phyloP scores from a whole-genome alignment of 2,797 vertebrate species.

The Alfaro cultratus region DNA sequence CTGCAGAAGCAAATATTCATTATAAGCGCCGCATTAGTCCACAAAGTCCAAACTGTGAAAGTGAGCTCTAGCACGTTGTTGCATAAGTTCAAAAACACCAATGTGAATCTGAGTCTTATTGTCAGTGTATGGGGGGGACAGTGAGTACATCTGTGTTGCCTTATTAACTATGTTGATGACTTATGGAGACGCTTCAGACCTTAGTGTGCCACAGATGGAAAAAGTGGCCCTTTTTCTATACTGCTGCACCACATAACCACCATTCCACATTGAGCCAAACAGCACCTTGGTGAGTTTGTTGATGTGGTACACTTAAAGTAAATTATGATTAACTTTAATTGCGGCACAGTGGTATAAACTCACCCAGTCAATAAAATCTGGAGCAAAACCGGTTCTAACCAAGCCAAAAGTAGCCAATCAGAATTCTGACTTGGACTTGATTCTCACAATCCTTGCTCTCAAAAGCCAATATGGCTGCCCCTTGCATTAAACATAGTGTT shows the following conservation, averaged over 20 bases:
- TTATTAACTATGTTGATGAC: background rate
- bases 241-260: background rate
- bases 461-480: background rate
- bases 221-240: background rate
- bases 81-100: conserved; percentile 2
- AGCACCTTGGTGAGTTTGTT: background rate
- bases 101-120: background rate
- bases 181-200: background rate
- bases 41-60: conserved; percentile 17
- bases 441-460: background rate
- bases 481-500: background rate
- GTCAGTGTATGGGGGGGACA: background rate
- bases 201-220: too few relatives aligned
- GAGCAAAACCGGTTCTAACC: background rate
- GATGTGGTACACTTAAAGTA: background rate
- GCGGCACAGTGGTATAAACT: background rate
- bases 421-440: background rate
- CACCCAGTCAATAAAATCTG: background rate
- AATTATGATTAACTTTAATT: background rate
- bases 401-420: background rate
- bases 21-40: conserved; percentile 16
- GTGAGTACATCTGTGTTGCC: background rate
- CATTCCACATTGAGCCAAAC: background rate
- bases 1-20: conserved; percentile 8
- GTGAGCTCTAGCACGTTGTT: conserved; percentile 4